Evolutionary conservation across 2,113 vertebrate species (phyloP), one percentile per base, ranked within the genome.

Genomic region (Tetraodon nigroviridis): DNA sequence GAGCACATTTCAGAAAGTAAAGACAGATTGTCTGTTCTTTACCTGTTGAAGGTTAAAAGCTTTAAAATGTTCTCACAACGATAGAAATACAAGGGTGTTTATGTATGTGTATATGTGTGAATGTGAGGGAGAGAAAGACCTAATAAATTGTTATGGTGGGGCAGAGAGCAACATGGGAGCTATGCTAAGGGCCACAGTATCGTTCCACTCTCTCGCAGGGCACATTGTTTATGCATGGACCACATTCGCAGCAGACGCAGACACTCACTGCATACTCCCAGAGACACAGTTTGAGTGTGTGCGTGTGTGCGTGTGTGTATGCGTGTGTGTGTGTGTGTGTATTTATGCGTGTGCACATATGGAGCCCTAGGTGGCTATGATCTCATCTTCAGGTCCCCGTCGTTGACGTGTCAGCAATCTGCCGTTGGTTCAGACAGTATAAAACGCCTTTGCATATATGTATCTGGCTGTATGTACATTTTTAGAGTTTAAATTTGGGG

Each of bases 161-260:
- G 68, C 80, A 81, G 73, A 69, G 74, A 83, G 80, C 73, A 84
- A 86, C 85, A 78, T 85, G 86, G 88, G 87, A 88, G 74, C 78
- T 84, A 74, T 80, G 85, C 84, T 83, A 71, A 86, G 84, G 89
- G 86, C 82, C 86, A 75, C 78, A 80, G 87, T 87, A 84, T 84
- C 82, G 83, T 69, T 87, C 70, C 63, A 78, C 72, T 79, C 80
- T 84, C 85, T 88, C 82, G 84, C 78, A 82, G 79, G 85, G 86
- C 82, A 82, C 84, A 85, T 86, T 87, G 82, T 87, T 87, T 86
- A 85, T 87, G 82, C 87, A 86, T 87, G 82, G 84, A 80, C 76
- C 84, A 83, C 82, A 80, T 84, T 79, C 87, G 78, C 81, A 81
- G 76, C 78, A 75, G 70, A 58, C 74, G 68, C 76, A 81, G 74